Base-by-base conservation (phyloP, 2,797 vertebrate genomes). In the Chromis chromis region DNA sequence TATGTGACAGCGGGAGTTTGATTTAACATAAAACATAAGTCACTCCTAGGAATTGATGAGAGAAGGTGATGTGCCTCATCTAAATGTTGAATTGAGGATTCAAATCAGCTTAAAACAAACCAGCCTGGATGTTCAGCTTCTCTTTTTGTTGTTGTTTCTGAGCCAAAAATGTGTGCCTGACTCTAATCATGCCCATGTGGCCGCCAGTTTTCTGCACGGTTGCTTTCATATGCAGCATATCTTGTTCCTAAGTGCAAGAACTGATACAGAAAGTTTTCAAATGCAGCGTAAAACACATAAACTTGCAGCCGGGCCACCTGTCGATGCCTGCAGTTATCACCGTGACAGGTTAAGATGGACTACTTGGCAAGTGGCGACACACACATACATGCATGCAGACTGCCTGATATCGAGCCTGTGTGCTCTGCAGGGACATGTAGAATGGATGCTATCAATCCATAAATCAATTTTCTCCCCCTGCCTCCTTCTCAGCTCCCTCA, bases 261-360 rank as follows among this genome's bases (percentile, higher is more conserved):
- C 4, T 50, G 13, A 58, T 46, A 31, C 14, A 13, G 44, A 52
- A 69, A 25, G 19, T 70, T 72, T 67, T 59, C 11, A 54, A 73
- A 83, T 70, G 40, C 56, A 27, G 40, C 2, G 1, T 60, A 28
- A 63, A 65, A 75, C 21, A 60, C 58, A 60, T 70, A 63, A 69
- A 70, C 39, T 46, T 13, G 59, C 39, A 36, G 16, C 36, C 46
- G 4, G 17, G 33, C 76, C 81, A 78, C 78, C 74, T 86, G 85
- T 82, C 57, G 46, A 83, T 89, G 80, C 80, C 84, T 89, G 88
- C 66, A 83, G 62, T 75, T 57, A 63, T 80, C 60, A 65, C 64
- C 42, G 44, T 74, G 90, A 88, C 79, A 76, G 65, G 65, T 70
- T 60, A 69, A 84, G 71, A 86, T 84, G 65, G 73, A 83, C 28